Percentiles rank a stretch among this genome's conserved stretches.
Conservation (phyloP, 2,797 vertebrate species). For the Acipenser transmontanus region DNA sequence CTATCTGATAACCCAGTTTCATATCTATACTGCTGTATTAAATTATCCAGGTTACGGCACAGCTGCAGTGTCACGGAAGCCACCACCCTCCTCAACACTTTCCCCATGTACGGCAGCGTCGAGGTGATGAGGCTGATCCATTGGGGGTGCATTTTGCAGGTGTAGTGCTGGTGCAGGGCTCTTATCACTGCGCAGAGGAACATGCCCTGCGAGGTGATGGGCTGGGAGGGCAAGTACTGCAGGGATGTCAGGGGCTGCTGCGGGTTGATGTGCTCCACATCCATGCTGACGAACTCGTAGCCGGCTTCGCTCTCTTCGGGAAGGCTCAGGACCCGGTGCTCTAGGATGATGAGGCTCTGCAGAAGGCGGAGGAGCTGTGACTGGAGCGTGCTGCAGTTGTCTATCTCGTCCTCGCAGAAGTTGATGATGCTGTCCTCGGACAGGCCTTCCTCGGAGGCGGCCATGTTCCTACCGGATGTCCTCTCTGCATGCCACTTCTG, state of each 20-base stretch:
- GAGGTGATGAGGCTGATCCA: constrained; percentile 94
- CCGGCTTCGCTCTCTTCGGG: constrained; percentile 78
- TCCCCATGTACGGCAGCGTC: constrained; percentile 94
- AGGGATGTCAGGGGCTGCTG: constrained; percentile 94
- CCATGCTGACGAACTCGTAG: constrained; percentile 81
- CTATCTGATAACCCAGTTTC: constrained; percentile 81
- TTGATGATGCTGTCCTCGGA: constrained; percentile 95
- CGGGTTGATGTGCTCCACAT: constrained; percentile 88
- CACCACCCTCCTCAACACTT: constrained; percentile 85
- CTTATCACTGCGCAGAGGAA: constrained; percentile 94
- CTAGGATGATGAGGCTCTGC: constrained; percentile 85
- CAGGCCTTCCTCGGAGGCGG: constrained; percentile 84
- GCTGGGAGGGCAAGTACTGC: constrained; percentile 91
- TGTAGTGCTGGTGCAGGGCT: constrained; percentile 90
- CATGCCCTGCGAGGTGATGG: constrained; percentile 96
- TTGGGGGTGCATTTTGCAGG: constrained; percentile 96
- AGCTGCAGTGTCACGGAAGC: constrained; percentile 94
- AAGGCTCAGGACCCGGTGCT: constrained; percentile 82
- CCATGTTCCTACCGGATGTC: constrained; percentile 66
- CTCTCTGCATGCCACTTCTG: constrained; percentile 94
- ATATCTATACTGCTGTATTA: constrained; percentile 92
- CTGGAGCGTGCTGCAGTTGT: constrained; percentile 87
- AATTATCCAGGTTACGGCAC: constrained; percentile 92
- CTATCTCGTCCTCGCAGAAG: constrained; percentile 91
- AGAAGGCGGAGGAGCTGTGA: constrained; percentile 88